phyloP scores from a whole-genome alignment of 2,113 vertebrate species.

The Okapia johnstoni region DNA sequence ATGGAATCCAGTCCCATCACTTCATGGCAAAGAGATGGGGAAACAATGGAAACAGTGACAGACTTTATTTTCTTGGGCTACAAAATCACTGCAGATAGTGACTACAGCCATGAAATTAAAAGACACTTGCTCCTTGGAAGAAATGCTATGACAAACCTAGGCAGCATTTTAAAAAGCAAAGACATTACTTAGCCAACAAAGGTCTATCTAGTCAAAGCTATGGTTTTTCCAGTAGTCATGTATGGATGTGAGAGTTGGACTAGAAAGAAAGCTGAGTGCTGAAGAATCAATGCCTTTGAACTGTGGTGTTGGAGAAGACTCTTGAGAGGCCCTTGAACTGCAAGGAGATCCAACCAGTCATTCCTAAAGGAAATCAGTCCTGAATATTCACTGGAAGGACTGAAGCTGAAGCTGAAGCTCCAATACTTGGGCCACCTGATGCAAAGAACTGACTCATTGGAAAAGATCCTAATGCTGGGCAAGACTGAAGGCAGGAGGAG shows the following conservation, averaged over 20 bases:
- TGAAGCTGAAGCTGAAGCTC: background rate
- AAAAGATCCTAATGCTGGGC: background rate
- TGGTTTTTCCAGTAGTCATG: background rate
- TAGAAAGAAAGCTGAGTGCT: background rate
- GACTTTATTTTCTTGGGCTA: background rate
- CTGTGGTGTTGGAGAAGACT: background rate
- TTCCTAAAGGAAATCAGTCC: background rate
- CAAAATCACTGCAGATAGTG: background rate
- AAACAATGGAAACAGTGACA: background rate
- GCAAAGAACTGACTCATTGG: background rate
- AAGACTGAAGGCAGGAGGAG: background rate
- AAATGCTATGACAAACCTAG: background rate
- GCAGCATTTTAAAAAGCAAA: background rate
- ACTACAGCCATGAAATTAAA: background rate
- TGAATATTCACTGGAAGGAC: background rate
- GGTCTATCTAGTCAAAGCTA: background rate
- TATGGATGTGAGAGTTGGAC: background rate
- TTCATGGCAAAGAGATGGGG: background rate
- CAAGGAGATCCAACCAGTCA: background rate
- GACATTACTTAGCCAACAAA: background rate
- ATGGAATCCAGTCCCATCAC: background rate
- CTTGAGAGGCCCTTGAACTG: background rate
- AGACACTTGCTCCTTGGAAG: background rate
- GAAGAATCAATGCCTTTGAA: background rate
- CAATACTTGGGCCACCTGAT: background rate